Evolutionary conservation across 2,113 vertebrate species (phyloP).

Genomic region (Hiodon alosoides): DNA sequence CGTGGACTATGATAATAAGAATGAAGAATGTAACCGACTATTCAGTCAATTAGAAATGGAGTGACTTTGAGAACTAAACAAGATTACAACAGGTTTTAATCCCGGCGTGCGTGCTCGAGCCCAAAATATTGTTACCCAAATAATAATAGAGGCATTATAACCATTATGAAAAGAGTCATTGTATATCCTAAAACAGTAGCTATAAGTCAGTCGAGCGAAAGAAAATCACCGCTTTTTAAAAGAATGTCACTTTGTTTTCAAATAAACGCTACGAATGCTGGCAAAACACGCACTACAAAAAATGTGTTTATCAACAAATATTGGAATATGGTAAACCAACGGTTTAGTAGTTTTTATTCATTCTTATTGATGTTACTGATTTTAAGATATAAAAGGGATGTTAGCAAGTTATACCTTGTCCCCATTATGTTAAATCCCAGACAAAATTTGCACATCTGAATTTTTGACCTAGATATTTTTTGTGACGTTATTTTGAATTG

Average conservation of each 20-base stretch:
- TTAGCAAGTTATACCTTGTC: background rate
- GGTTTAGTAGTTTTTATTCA: slow-evolving; percentile 12
- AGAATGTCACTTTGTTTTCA: slow-evolving; percentile 45
- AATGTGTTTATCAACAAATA: slow-evolving; percentile 41
- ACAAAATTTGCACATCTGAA: slow-evolving; percentile 42
- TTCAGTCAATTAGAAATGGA: background rate
- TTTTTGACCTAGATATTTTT: background rate
- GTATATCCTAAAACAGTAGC: slow-evolving; percentile 37
- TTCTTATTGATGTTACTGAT: slow-evolving; percentile 13
- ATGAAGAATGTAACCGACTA: background rate
- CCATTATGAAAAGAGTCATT: slow-evolving; percentile 24
- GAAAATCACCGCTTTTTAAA: slow-evolving; percentile 54
- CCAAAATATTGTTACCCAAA: slow-evolving; percentile 48
- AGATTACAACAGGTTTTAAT: slow-evolving; percentile 10
- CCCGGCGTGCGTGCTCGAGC: slow-evolving; percentile 25
- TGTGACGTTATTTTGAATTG: slow-evolving; percentile 19
- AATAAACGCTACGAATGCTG: slow-evolving; percentile 38
- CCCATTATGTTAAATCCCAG: background rate
- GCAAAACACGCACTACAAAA: slow-evolving; percentile 51
- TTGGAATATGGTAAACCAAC: slow-evolving; percentile 23
- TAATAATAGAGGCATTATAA: slow-evolving; percentile 34
- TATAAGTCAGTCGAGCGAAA: slow-evolving; percentile 21
- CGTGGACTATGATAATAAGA: too few relatives aligned
- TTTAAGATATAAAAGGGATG: background rate
- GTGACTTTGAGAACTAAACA: background rate